Percentiles rank a stretch among this genome's conserved stretches.
Conservation (phyloP, 1,140 invertebrate genomes). For the Trinorchestia longiramus region DNA sequence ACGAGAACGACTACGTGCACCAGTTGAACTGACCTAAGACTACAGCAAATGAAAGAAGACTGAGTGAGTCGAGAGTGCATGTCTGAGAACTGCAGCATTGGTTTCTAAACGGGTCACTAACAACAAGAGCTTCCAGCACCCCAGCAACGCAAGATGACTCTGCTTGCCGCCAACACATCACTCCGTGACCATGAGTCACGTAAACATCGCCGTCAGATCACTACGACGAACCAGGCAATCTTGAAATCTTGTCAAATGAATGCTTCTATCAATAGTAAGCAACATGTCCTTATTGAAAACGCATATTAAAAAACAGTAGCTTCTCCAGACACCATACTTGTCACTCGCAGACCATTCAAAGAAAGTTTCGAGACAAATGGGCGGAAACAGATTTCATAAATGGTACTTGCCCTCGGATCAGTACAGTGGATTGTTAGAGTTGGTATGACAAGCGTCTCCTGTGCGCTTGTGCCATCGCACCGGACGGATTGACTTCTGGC, state of each 20-base stretch:
- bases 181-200: not conserved
- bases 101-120: constrained; percentile 4
- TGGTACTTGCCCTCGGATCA: not conserved
- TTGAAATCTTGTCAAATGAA: not conserved
- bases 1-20: not conserved
- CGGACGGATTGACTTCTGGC: not conserved
- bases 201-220: not conserved
- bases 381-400: not conserved
- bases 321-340: not conserved
- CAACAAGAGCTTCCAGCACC: not conserved
- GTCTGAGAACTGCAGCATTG: not conserved
- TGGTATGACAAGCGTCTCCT: not conserved
- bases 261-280: not conserved
- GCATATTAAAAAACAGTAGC: not conserved
- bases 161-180: not conserved
- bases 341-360: too few relatives aligned
- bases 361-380: not conserved
- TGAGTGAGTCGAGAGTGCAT: not conserved
- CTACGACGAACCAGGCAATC: not conserved
- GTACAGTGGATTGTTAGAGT: not conserved
- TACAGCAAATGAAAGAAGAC: not conserved
- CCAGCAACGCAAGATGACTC: not conserved
- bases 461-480: not conserved
- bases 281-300: not conserved
- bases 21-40: not conserved